Conservation (phyloP, 2,113 vertebrate genomes). For the Blennius ocellaris region DNA sequence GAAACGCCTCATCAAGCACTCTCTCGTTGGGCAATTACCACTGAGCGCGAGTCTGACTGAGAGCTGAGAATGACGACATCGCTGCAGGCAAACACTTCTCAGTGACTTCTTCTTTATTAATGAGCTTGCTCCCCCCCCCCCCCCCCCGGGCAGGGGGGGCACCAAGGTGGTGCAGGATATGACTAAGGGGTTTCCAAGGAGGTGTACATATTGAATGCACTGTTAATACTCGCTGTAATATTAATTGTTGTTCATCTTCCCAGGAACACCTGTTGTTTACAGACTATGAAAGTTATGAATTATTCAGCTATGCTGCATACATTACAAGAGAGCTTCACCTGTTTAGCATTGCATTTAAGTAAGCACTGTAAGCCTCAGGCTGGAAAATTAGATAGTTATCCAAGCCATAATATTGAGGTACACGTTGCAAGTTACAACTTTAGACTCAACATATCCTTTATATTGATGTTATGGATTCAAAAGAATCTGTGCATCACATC, state of each 20-base stretch:
- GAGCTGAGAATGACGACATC: constrained; percentile 11
- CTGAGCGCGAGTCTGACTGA: neutral
- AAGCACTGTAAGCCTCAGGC: too few relatives aligned
- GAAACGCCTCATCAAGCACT: constrained; percentile 39
- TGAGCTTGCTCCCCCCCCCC: constrained; percentile 11
- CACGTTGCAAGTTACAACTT: too few relatives aligned
- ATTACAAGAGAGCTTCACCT: neutral
- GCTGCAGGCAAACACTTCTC: constrained; percentile 10
- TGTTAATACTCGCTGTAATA: constrained; percentile 45
- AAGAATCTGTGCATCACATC: too few relatives aligned
- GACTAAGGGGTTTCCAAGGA: constrained; percentile 36
- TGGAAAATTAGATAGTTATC: too few relatives aligned
- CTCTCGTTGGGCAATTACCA: constrained; percentile 29
- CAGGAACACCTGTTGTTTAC: constrained; percentile 18
- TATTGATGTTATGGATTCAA: too few relatives aligned
- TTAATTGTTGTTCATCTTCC: constrained; percentile 21
- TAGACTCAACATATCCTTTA: too few relatives aligned
- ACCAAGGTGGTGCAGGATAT: neutral
- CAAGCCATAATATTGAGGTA: too few relatives aligned
- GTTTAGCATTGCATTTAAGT: neutral
- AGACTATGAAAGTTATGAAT: neutral
- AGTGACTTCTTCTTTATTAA: constrained; percentile 36
- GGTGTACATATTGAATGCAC: constrained; percentile 19
- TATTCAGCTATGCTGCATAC: neutral
- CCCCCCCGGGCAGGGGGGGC: neutral